Base-by-base conservation (phyloP, 2,113 vertebrate species). In the Rhabdornis inornatus region DNA sequence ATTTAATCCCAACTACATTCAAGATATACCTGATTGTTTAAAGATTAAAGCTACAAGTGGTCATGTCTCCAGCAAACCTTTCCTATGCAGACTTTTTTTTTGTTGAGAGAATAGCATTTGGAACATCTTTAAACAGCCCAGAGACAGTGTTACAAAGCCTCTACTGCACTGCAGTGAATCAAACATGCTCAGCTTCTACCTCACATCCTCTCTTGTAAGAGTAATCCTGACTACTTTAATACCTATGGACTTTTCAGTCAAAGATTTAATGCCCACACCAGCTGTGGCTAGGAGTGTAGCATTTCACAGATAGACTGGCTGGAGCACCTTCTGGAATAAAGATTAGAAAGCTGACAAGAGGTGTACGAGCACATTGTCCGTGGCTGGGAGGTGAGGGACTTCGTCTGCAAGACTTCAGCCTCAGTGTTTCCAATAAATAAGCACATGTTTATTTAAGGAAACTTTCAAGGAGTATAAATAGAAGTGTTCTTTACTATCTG, bases 381-480 rank as follows among this genome's bases (percentile, higher is more conserved):
- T 10, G 33, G 66, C 79, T 63, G 50, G 13, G 35, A 90, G 33
- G 76, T 45, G 84, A 90, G 69, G 28, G 63, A 90, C 68, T 86
- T 83, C 19, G 7, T 35, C 74, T 44, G 21, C 17, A 80, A 86
- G 59, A 92, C 57, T 86, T 92, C 71, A 83, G 66, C 63, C 76
- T 78, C 56, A 45, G 31, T 81, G 77, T 95, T 94, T 89, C 71
- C 57, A 92, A 91, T 92, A 94, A 89, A 94, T 79, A 96, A 78
- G 65, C 40, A 86, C 39, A 21, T 47, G 68, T 87, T 97, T 93
- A 96, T 90, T 92, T 94, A 92, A 94, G 89, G 68, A 94, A 96
- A 78, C 86, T 90, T 96, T 90, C 90, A 94, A 66, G 50, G 18
- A 86, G 30, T 92, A 96, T 95, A 97, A 97, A 94, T 92, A 97